Conservation (phyloP, 2,113 vertebrate genomes). For the Grammomys surdaster region DNA sequence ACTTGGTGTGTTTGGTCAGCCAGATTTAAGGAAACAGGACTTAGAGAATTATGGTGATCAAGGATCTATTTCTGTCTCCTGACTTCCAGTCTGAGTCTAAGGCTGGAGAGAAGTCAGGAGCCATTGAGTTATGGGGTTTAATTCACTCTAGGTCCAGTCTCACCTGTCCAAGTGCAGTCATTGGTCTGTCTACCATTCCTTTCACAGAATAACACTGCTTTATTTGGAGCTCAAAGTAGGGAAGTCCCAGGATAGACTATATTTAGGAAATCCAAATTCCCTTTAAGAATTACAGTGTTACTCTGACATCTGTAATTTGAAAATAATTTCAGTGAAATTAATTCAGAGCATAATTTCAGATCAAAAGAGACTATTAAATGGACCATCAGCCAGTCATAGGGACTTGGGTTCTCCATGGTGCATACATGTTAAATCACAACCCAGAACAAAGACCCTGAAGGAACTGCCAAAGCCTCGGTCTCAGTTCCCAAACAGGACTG, state of each 20-base stretch:
- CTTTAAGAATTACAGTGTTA: constrained; percentile 7
- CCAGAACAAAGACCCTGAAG: not conserved
- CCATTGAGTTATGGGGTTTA: not conserved
- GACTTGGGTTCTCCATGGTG: not conserved
- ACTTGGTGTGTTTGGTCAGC: not conserved
- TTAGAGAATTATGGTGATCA: not conserved
- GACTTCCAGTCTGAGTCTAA: not conserved
- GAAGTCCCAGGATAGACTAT: not conserved
- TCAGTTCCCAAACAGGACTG: not conserved
- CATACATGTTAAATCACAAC: not conserved
- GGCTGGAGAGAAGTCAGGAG: not conserved
- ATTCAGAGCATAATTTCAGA: not conserved
- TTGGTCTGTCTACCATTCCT: not conserved
- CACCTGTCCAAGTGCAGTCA: not conserved
- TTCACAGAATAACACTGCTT: not conserved
- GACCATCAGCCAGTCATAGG: not conserved
- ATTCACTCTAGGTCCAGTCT: not conserved
- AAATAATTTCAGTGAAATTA: constrained; percentile 24
- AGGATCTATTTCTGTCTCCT: not conserved
- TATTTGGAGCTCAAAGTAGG: not conserved
- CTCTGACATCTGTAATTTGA: not conserved
- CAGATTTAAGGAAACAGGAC: not conserved
- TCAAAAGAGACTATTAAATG: not conserved
- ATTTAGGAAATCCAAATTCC: constrained; percentile 31
- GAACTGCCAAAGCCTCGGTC: not conserved